Conservation (phyloP, 2,797 vertebrate species). For the Anableps anableps region DNA sequence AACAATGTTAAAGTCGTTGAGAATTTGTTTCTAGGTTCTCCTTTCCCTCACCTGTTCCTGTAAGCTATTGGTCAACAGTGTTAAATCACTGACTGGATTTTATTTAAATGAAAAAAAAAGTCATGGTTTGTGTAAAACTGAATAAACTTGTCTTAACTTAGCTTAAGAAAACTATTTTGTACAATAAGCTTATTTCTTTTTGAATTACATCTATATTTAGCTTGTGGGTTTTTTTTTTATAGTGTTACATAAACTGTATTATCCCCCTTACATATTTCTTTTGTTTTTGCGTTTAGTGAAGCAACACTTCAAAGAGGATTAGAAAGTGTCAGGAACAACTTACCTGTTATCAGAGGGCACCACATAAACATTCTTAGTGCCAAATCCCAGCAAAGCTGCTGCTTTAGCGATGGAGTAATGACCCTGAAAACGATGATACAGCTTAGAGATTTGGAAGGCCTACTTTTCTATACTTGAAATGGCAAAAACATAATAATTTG, state of each 20-base stretch:
- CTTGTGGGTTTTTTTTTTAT: neutral
- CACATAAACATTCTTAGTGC: slow-evolving; percentile 85
- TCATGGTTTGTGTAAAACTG: neutral
- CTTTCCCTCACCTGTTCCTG: neutral
- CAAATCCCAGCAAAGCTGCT: slow-evolving; percentile 86
- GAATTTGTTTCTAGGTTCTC: too few species aligned
- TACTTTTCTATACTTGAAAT: neutral
- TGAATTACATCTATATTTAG: neutral
- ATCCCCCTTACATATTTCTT: neutral
- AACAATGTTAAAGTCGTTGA: neutral
- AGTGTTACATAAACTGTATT: neutral
- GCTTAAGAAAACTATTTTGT: neutral
- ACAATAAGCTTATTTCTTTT: neutral
- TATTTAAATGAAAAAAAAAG: neutral
- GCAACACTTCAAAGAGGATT: neutral
- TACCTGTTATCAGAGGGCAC: slow-evolving; percentile 86
- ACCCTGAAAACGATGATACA: slow-evolving; percentile 67
- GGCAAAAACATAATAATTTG: too few species aligned
- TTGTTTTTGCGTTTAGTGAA: neutral
- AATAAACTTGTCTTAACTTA: neutral
- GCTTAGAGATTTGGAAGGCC: neutral
- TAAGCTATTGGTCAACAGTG: neutral
- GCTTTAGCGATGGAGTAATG: slow-evolving; percentile 90
- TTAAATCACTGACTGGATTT: neutral
- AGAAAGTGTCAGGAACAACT: slow-evolving; percentile 4